These are phyloP conservation scores for Drosophila sechellia DNA, from an alignment of 1,140 invertebrate genomes.

Conservation along the genomic window DNA sequence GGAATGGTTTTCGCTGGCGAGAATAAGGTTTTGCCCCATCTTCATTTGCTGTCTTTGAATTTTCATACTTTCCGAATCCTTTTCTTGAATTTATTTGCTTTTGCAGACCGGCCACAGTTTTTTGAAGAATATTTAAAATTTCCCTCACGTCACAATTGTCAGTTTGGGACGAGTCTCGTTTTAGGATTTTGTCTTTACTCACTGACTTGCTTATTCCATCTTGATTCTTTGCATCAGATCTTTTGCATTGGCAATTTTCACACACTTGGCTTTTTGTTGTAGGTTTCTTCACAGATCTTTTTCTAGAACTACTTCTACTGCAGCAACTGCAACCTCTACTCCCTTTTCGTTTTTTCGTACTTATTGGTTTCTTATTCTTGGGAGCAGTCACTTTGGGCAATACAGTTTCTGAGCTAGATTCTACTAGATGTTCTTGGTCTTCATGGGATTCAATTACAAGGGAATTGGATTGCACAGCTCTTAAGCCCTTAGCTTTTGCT, in stretches of 20 bases:
- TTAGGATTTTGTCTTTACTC: not conserved
- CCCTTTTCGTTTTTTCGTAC: not conserved
- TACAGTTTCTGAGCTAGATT: not conserved
- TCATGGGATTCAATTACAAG: not conserved
- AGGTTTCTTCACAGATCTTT: not conserved
- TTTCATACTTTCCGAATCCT: not conserved
- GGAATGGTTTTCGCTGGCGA: not conserved
- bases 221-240: no score
- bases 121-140: constrained; percentile 37
- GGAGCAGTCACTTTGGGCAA: not conserved
- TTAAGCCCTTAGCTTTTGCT: not conserved
- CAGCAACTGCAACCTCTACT: not conserved
- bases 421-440: not conserved
- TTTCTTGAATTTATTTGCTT: constrained; percentile 16
- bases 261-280: not conserved
- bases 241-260: not conserved
- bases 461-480: not conserved
- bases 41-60: not conserved
- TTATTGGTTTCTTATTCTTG: not conserved
- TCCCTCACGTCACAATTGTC: constrained; percentile 27
- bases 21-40: no score
- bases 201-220: not conserved
- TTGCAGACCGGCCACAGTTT: constrained; percentile 40
- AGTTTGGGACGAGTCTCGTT: no score
- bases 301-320: not conserved